A percentile compares a stretch with the other conserved stretches of the same genome.
phyloP scores from a whole-genome alignment of 2,888 invertebrate species.

The Tryphoninae sp. region DNA sequence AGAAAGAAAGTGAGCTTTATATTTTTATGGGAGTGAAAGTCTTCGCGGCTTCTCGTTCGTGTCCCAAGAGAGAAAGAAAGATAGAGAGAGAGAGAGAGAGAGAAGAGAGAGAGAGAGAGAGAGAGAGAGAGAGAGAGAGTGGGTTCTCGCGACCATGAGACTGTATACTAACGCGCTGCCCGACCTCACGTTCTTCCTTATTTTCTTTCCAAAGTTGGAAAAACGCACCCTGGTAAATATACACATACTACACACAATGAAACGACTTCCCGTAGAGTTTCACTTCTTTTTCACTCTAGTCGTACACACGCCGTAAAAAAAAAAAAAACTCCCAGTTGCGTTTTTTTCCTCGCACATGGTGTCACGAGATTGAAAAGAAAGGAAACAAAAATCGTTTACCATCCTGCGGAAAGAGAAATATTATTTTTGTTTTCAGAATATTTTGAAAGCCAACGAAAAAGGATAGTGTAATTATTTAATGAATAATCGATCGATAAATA shows the following conservation, averaged over 20 bases:
- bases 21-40: constrained; percentile 81
- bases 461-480: neutral
- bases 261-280: constrained; percentile 75
- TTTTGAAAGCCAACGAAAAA: neutral
- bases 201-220: constrained; percentile 74
- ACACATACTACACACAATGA: constrained; percentile 50
- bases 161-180: constrained; percentile 52
- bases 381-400: neutral
- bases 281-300: constrained; percentile 73
- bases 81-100: constrained; percentile 1
- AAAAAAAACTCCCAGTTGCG: constrained; percentile 55
- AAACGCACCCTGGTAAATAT: constrained; percentile 67
- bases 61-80: constrained; percentile 64
- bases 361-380: constrained; percentile 9
- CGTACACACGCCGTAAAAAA: constrained; percentile 31
- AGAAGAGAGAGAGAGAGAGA: constrained; percentile 67
- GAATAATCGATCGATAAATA: constrained; percentile 39
- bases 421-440: constrained; percentile 1
- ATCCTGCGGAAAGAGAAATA: constrained; percentile 7
- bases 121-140: no score
- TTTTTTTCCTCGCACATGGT: constrained; percentile 52
- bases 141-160: constrained; percentile 72
- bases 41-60: constrained; percentile 58
- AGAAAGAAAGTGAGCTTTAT: constrained; percentile 72
- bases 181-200: constrained; percentile 70